Conservation (phyloP, 2,113 vertebrate species). For the Xiphophorus maculatus region DNA sequence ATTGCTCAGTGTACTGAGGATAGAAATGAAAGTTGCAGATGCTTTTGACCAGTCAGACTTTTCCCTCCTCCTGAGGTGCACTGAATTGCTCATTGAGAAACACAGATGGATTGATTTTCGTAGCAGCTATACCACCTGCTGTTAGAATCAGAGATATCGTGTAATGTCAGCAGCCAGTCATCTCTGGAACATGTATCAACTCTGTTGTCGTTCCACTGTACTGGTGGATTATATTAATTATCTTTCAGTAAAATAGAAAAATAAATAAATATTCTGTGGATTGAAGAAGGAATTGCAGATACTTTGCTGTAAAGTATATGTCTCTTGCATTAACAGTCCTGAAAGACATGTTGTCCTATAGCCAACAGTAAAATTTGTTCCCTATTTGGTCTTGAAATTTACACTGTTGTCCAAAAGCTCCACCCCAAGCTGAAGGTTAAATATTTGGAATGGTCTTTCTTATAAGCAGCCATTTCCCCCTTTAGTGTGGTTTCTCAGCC, state of each 20-base stretch:
- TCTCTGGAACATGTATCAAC: neutral
- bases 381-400: neutral
- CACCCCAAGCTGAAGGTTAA: too few relatives aligned
- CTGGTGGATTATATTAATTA: neutral
- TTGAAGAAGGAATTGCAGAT: neutral
- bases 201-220: too few relatives aligned
- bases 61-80: constrained; percentile 1
- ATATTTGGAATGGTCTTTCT: too few relatives aligned
- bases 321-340: neutral
- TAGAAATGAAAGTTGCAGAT: neutral
- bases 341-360: neutral
- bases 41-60: neutral
- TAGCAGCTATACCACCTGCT: constrained; percentile 13
- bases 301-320: neutral
- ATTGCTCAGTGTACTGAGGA: neutral
- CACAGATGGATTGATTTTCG: constrained; percentile 24
- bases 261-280: neutral
- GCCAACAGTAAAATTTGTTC: neutral
- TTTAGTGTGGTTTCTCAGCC: too few relatives aligned
- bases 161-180: neutral
- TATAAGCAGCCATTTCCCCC: too few relatives aligned
- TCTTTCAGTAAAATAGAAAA: neutral
- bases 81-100: constrained; percentile 3
- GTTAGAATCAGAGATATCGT: constrained; percentile 10
- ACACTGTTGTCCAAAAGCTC: too few relatives aligned